Base-by-base conservation (phyloP, 2,797 vertebrate genomes). In the Syncerus caffer region DNA sequence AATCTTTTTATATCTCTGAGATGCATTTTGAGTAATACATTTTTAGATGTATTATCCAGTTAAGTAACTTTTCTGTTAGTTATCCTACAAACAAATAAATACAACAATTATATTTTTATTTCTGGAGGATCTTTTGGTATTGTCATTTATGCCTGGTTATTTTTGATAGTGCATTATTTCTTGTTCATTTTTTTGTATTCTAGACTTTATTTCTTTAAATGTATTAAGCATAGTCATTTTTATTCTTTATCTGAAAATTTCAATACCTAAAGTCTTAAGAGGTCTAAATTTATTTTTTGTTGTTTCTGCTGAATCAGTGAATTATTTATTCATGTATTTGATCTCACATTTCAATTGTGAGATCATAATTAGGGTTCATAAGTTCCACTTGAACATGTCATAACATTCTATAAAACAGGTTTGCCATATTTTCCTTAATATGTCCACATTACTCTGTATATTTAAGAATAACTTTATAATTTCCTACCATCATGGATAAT, bases 201-300 rank as follows among this genome's bases (percentile, higher is more conserved):
- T 89, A 57, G 19, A 7, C 16, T 97, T 91, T 91, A 91, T 93
- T 91, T 88, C 29, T 79, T 89, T 85, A 79, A 84, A 62, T 7
- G 6, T 12, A 19, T 80, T 80, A 50, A 78, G n/a, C 55, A 21
- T 42, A 74, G 23, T 85, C 58, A 16, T 78, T 55, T 90, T 62
- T 45, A 50, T 38, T 83, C 21, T 82, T 86, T 21, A 34, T 29
- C 71, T 93, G 53, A 55, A 90, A 64, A 74, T 93, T 64, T 67
- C 42, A 67, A 25, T 50, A 64, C 51, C 50, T 82, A 29, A 85
- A 27, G 11, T 62, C 27, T 51, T 64, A 4, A 50, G 15, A 12
- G 13, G 21, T 89, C 9, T 45, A 51, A 57, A 31, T 89, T 55
- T 85, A 14, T n/a, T 83, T n/a, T 25, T 71, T 92, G 51, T 53